These are phyloP conservation scores for Caradrina clavipalpis DNA, from an alignment of 2,888 invertebrate genomes.

Conservation along the genomic window DNA sequence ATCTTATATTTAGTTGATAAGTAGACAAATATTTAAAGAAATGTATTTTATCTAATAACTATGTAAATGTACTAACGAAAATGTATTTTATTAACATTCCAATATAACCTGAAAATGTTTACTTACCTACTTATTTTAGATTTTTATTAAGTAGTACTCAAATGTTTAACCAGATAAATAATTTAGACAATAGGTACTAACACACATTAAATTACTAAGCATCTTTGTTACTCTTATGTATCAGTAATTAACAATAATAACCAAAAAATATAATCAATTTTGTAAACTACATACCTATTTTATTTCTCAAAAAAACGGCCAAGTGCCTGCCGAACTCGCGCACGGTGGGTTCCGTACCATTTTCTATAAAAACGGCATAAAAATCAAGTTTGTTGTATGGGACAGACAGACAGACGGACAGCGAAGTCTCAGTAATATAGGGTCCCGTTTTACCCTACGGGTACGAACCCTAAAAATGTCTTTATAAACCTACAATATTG, in stretches of 20 bases:
- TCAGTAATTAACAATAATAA: constrained; percentile 1
- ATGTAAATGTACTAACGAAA: constrained; percentile 20
- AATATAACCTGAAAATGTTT: constrained; percentile 10
- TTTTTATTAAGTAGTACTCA: constrained; percentile 24
- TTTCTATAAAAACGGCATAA: too few relatives aligned
- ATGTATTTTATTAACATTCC: constrained; percentile 53
- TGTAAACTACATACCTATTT: neutral
- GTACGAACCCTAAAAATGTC: too few relatives aligned
- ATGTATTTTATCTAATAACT: constrained; percentile 42
- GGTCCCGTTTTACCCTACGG: too few relatives aligned
- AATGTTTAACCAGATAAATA: constrained; percentile 11
- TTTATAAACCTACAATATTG: too few relatives aligned
- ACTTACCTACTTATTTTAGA: constrained; percentile 1
- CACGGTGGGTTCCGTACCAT: too few relatives aligned
- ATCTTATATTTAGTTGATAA: constrained; percentile 14
- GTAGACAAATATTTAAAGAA: constrained; percentile 51
- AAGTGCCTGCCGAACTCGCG: too few relatives aligned
- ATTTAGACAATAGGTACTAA: constrained; percentile 25
- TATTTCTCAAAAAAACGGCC: neutral
- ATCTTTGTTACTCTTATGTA: constrained; percentile 13
- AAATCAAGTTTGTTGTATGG: too few relatives aligned
- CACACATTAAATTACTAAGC: constrained; percentile 21
- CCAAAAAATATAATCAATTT: constrained; percentile 13
- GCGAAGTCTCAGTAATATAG: too few relatives aligned
- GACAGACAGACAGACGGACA: too few relatives aligned